Base-by-base conservation (phyloP, 2,113 vertebrate genomes). In the Dicrurus megarhynchus region DNA sequence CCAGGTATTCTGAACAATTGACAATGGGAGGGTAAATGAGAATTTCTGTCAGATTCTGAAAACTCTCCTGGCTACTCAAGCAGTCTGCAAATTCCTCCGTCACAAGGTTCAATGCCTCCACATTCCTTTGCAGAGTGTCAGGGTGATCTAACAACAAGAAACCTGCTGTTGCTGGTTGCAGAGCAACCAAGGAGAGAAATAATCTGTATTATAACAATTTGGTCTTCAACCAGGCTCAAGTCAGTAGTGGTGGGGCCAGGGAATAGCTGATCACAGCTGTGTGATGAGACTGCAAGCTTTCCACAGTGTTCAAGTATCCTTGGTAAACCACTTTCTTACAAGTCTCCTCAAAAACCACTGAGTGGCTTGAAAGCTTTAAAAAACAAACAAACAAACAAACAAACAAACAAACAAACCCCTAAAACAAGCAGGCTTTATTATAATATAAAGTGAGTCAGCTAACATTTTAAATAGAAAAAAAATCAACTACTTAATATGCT, bases 81-180 rank as follows among this genome's bases (percentile, higher is more conserved):
- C 50, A 61, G 47, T 30, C 10, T 73, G 92, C 50, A 94, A 74
- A 95, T 91, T 94, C 92, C 82, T 92, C 53, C 60, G 55, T 83
- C 85, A 69, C 88, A 80, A 90, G 85, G 94, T 94, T 91, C 92
- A 94, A 9, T 90, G 85, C 14, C 52, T 93, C 70, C 35, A 65
- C 95, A 90, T 95, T 95, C 94, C 80, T 95, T 74, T 70, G 60
- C 64, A 49, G 64, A 77, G 60, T 75, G 89, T 90, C 91, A 94
- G 60, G 44, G 64, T 55, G 64, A 90, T 89, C 73, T 87, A 96
- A 89, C 37, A 88, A 80, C 64, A 95, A 49, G 60, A 81, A 92
- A 75, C 24, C 21, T 81, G 42, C 69, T 81, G 47, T 35, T 84
- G 42, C 39, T 81, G 52, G 76, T 89, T 93, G 93, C 84, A 95